Conservation (phyloP, 2,797 vertebrate genomes). For the Oophaga sylvatica region DNA sequence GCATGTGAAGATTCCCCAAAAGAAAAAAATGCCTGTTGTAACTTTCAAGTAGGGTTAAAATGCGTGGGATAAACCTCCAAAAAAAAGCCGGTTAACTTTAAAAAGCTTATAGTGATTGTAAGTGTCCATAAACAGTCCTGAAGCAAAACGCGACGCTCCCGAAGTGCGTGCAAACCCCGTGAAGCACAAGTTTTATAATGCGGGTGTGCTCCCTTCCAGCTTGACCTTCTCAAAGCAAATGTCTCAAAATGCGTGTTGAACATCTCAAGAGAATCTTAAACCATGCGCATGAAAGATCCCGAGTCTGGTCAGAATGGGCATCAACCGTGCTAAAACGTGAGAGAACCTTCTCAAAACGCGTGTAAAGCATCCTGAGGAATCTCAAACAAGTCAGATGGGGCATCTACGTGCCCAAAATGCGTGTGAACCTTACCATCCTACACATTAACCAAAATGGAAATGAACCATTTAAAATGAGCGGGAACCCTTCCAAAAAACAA, state of each 20-base stretch:
- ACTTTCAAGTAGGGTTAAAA: no score
- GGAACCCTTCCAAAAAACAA: neutral
- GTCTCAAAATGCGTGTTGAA: neutral
- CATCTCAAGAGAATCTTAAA: neutral
- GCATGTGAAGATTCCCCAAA: neutral
- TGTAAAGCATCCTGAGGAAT: no score
- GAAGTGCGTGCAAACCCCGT: no score
- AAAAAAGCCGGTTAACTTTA: no score
- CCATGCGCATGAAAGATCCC: neutral
- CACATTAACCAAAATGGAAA: neutral
- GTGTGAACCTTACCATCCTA: neutral
- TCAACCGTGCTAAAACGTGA: neutral
- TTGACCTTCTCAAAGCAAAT: neutral
- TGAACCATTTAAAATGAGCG: neutral
- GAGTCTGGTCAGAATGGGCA: neutral
- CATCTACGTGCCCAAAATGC: neutral
- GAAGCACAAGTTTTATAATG: no score
- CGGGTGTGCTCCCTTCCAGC: no score
- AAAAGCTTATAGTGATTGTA: no score
- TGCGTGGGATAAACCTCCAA: no score
- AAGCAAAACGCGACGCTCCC: no score
- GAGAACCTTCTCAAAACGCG: neutral
- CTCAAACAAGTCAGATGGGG: no score
- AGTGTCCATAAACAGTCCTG: no score
- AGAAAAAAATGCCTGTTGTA: no score